These are phyloP conservation scores for Pterocles orientalis DNA, from an alignment of 2,113 vertebrate genomes.

Conservation along the genomic window DNA sequence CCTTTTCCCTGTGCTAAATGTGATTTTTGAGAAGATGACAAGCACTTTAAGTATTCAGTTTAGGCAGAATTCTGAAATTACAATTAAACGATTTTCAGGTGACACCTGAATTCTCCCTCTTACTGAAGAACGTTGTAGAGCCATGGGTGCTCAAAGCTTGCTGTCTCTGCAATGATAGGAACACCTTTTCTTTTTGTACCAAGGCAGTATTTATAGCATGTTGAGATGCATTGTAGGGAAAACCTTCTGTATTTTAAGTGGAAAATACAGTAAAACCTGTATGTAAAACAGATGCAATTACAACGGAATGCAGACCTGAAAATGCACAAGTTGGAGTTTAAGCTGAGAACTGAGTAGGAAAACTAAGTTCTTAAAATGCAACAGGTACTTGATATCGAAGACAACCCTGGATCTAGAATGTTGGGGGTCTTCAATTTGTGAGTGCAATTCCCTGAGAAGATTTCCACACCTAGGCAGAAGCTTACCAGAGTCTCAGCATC, in stretches of 20 bases:
- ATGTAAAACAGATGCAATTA: background rate
- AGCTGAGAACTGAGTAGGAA: background rate
- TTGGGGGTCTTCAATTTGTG: background rate
- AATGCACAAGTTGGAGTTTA: background rate
- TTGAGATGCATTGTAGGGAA: background rate
- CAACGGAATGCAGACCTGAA: background rate
- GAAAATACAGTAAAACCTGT: background rate
- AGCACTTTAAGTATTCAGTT: background rate
- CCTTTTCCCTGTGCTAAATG: background rate
- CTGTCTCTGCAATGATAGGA: background rate
- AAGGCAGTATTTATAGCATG: background rate
- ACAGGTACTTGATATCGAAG: background rate
- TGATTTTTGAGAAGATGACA: conserved; percentile 15
- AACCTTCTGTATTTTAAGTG: background rate
- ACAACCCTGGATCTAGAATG: background rate
- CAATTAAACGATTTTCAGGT: background rate
- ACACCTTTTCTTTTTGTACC: background rate
- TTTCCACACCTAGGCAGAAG: fast-evolving
- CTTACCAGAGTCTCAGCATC: background rate
- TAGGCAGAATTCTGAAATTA: background rate
- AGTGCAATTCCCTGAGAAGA: background rate
- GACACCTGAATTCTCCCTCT: background rate
- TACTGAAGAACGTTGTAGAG: background rate
- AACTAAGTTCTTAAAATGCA: background rate
- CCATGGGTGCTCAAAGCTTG: background rate